These are phyloP conservation scores for Zonitis immaculata DNA, from an alignment of 2,888 invertebrate species.

Conservation along the genomic window DNA sequence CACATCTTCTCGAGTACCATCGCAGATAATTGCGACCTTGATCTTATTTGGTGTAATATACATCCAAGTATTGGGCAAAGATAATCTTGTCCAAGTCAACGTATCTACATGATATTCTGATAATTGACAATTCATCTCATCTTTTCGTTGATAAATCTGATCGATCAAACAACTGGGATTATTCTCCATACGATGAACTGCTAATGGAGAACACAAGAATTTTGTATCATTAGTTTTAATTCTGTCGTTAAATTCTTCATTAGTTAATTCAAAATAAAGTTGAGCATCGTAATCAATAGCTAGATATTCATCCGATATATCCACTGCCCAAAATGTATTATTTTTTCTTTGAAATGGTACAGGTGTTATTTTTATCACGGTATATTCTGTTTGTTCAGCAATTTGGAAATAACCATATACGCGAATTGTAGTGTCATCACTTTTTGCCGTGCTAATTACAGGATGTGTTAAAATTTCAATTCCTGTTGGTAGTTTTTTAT, in stretches of 20 bases:
- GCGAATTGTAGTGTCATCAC: not conserved
- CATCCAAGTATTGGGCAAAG: no score
- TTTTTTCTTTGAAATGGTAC: not conserved
- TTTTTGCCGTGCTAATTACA: not conserved
- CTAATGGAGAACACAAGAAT: slow-evolving; percentile 4
- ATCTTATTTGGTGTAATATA: no score
- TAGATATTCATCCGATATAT: not conserved
- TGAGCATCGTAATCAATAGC: slow-evolving; percentile 7
- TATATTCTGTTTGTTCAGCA: not conserved
- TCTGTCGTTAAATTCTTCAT: not conserved
- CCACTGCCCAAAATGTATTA: no score
- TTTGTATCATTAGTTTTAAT: not conserved
- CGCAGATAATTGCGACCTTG: no score
- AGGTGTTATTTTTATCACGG: not conserved
- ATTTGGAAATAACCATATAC: slow-evolving; percentile 1
- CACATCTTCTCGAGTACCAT: no score
- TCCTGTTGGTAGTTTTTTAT: not conserved
- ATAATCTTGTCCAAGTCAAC: no score
- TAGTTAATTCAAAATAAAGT: not conserved
- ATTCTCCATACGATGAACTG: not conserved
- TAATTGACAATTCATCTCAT: no score
- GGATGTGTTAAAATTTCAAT: not conserved
- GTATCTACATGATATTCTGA: no score
- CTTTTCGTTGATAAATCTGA: not conserved
- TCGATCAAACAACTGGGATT: slow-evolving; percentile 5